phyloP scores from a whole-genome alignment of 2,888 invertebrate genomes.

The Mythimna loreyi region DNA sequence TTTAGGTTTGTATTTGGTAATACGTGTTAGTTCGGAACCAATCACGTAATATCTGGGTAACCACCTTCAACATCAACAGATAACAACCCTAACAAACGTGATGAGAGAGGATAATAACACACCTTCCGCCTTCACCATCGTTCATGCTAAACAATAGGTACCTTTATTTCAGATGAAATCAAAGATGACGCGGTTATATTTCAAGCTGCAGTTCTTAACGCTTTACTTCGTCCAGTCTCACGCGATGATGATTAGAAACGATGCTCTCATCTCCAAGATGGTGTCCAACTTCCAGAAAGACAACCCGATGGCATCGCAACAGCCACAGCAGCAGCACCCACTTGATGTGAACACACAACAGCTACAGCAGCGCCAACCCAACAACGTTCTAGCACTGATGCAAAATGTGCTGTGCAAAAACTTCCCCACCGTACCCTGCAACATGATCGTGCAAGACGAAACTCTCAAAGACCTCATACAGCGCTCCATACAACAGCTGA shows the following conservation, averaged over 20 bases:
- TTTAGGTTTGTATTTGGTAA: background rate
- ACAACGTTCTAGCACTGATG: constrained; percentile 76
- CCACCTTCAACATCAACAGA: background rate
- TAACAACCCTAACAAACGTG: too few species aligned
- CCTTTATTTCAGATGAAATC: constrained; percentile 41
- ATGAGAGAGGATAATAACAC: too few species aligned
- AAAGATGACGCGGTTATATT: constrained; percentile 36
- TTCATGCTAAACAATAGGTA: constrained; percentile 6
- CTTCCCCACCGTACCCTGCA: constrained; percentile 83
- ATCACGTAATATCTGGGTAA: background rate
- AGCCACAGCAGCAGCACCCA: constrained; percentile 27
- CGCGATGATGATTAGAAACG: constrained; percentile 82
- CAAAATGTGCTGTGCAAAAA: constrained; percentile 83
- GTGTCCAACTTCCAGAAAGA: constrained; percentile 83
- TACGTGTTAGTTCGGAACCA: background rate
- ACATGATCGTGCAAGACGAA: constrained; percentile 78
- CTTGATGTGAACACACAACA: constrained; percentile 18
- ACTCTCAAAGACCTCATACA: constrained; percentile 78
- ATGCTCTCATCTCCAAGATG: constrained; percentile 84
- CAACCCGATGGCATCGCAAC: constrained; percentile 48
- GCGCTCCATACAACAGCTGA: constrained; percentile 82
- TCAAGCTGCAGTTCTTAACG: constrained; percentile 51
- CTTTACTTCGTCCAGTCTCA: constrained; percentile 51
- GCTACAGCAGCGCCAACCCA: constrained; percentile 46
- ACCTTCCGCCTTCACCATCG: background rate